phyloP scores from a whole-genome alignment of 2,888 invertebrate species.

The Furcula furcula region DNA sequence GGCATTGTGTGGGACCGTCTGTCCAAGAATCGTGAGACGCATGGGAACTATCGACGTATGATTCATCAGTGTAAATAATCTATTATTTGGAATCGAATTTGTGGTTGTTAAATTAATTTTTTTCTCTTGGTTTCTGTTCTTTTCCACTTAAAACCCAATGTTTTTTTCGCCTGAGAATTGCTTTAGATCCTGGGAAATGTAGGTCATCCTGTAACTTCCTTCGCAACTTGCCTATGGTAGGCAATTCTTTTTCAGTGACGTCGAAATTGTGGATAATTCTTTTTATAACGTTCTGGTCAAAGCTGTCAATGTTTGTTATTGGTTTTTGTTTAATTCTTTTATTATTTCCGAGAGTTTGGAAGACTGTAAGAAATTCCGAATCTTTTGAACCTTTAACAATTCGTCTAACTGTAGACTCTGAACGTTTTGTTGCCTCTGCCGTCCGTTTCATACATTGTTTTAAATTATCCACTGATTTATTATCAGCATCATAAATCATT shows the following conservation, averaged over 20 bases:
- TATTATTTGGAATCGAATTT: slow-evolving; percentile 5
- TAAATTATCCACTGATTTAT: no score
- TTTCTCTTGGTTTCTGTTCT: slow-evolving; percentile 5
- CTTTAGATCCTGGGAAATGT: slow-evolving; percentile 2
- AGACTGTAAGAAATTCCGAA: no score
- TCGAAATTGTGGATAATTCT: neutral
- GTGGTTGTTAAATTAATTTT: slow-evolving; percentile 4
- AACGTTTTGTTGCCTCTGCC: no score
- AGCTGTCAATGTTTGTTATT: no score
- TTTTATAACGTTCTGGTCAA: no score
- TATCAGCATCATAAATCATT: no score
- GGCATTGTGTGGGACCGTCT: slow-evolving; percentile 9
- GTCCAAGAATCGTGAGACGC: slow-evolving; percentile 6
- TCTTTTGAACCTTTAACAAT: no score
- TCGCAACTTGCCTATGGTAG: neutral
- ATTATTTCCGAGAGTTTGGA: no score
- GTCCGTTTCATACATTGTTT: no score
- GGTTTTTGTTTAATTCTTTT: no score
- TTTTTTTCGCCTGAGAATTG: neutral
- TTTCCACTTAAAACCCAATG: slow-evolving; percentile 3
- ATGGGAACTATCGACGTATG: slow-evolving; percentile 6
- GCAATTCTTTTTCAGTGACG: neutral
- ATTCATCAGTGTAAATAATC: slow-evolving; percentile 8
- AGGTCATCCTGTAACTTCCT: neutral
- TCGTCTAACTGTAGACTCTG: no score